Evolutionary conservation across 2,113 vertebrate genomes (phyloP).

Genomic region (Ahaetulla prasina): DNA sequence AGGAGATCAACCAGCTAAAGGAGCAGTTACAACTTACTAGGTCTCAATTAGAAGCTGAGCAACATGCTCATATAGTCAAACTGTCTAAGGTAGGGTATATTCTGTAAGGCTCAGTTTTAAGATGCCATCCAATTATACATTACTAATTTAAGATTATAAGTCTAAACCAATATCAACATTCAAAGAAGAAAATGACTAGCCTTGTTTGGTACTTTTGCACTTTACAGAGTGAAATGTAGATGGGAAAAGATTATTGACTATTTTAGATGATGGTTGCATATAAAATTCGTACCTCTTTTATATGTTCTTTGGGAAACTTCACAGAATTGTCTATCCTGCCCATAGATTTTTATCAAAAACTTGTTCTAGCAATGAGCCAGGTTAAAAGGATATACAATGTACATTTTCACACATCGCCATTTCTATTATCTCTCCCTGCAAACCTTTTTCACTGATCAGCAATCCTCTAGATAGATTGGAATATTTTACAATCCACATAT

Average conservation of each 20-base stretch:
- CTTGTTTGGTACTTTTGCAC: background rate
- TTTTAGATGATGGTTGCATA: background rate
- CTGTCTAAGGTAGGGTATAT: constrained; percentile 70
- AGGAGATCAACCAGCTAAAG: constrained; percentile 79
- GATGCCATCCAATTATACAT: background rate
- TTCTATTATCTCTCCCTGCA: background rate
- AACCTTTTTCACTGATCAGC: background rate
- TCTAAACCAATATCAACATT: background rate
- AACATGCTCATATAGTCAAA: constrained; percentile 69
- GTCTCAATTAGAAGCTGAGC: constrained; percentile 79
- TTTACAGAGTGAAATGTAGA: background rate
- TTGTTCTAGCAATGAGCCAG: background rate
- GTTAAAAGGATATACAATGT: background rate
- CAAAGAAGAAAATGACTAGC: background rate
- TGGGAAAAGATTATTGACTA: background rate
- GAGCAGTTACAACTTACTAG: constrained; percentile 77
- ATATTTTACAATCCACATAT: background rate
- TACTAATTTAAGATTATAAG: background rate
- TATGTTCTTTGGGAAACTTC: background rate
- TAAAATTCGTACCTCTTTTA: background rate
- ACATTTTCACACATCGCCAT: background rate
- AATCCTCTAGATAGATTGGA: background rate
- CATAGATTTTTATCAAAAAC: background rate
- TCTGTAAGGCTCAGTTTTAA: background rate
- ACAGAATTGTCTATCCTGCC: background rate